Percentiles rank a stretch among this genome's conserved stretches.
Conservation (phyloP, 2,113 vertebrate species). For the Cheilinus undulatus region DNA sequence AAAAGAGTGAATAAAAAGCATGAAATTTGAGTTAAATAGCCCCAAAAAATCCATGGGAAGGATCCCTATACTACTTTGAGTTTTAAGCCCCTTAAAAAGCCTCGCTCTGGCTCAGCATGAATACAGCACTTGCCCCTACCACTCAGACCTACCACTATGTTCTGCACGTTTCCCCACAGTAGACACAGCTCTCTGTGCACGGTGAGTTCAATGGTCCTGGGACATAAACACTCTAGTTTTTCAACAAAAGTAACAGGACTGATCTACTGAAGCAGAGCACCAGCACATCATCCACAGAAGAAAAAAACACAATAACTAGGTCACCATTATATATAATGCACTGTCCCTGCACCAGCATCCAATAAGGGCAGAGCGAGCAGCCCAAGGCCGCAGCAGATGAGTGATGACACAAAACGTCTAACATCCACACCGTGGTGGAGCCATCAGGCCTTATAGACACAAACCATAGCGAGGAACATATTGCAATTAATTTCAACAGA, state of each 20-base stretch:
- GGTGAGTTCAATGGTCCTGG: not conserved
- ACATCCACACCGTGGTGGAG: not conserved
- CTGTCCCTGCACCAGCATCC: conserved; percentile 6
- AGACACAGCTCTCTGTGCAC: not conserved
- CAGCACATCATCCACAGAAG: conserved; percentile 17
- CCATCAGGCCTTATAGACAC: not conserved
- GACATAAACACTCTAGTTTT: not conserved
- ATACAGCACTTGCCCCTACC: too few relatives aligned
- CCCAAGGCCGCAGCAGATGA: conserved; percentile 2
- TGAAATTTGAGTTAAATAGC: too few relatives aligned
- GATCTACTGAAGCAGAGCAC: not conserved
- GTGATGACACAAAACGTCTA: not conserved
- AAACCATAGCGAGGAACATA: not conserved
- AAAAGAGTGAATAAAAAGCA: too few relatives aligned
- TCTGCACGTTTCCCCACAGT: too few relatives aligned
- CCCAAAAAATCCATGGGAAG: too few relatives aligned
- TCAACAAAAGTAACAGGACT: not conserved
- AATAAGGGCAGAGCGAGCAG: not conserved
- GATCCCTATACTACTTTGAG: too few relatives aligned
- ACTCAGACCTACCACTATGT: too few relatives aligned
- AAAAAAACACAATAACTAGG: conserved; percentile 7
- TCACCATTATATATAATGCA: conserved; percentile 10
- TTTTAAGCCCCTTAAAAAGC: too few relatives aligned
- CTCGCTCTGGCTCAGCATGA: too few relatives aligned
- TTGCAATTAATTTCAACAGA: not conserved